Evolutionary conservation across 2,888 invertebrate species (phyloP).

Genomic region (Pristionchus maxplancki): DNA sequence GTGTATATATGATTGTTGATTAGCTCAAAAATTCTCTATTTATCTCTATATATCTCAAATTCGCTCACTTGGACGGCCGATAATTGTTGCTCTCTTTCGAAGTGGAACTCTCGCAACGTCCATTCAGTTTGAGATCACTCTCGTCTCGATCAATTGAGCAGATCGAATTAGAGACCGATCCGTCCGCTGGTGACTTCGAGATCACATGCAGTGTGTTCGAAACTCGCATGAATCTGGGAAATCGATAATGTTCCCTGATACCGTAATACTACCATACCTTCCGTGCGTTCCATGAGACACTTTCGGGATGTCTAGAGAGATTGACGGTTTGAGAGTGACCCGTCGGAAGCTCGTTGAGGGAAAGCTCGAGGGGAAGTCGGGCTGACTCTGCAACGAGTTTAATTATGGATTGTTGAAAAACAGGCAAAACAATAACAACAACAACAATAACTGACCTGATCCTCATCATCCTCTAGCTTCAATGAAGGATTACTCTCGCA

Average conservation of each 20-base stretch:
- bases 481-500: constrained; percentile 20
- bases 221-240: constrained; percentile 16
- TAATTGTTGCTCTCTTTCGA: constrained; percentile 38
- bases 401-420: neutral
- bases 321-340: constrained; percentile 12
- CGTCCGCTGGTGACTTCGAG: neutral
- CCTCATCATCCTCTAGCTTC: neutral
- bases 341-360: constrained; percentile 19
- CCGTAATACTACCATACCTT: neutral
- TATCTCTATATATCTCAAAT: neutral
- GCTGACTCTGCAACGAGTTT: neutral
- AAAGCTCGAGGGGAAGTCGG: constrained; percentile 5
- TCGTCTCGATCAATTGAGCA: neutral
- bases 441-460: neutral
- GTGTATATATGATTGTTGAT: too few species aligned
- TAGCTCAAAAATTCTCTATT: too few species aligned
- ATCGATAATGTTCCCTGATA: too few species aligned
- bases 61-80: constrained; percentile 22
- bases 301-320: constrained; percentile 6
- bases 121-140: constrained; percentile 22
- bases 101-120: neutral
- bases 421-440: too few species aligned
- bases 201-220: constrained; percentile 48
- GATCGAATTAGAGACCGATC: neutral
- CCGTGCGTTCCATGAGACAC: neutral